Evolutionary conservation across 1,140 invertebrate genomes (phyloP), one percentile per base, ranked within the genome.

Genomic region (Ectropis grisescens): DNA sequence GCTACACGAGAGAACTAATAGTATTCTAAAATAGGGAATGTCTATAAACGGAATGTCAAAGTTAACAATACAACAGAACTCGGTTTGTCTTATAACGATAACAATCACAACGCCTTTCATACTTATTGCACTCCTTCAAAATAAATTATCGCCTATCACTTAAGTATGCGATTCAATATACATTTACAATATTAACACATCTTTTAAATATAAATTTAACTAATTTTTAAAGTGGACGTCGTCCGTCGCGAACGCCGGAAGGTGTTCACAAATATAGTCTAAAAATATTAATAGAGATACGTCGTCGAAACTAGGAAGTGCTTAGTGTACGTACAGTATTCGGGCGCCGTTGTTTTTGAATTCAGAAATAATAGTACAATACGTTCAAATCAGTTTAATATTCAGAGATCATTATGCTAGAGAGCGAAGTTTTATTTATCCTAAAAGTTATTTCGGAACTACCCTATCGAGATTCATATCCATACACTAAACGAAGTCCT

Each of bases 151-250:
- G 60, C 58, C 56, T 69, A 76, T 64, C 57, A 65, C 54, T 68
- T 75, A 64, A 25, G 29, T 54, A 61, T 48, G 65, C 62, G 68
- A 74, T 56, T 42, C 50, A 58, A 71, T 72, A 78, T 78, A 80
- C 71, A 78, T 81, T 72, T 81, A 76, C 71, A 81, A 74, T 81
- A 76, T 79, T 68, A 81, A 78, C 76, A 79, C 64, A 76, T 81
- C 58, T 48, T 51, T 78, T 67, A 67, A 71, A 69, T 76, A 74
- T 76, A 74, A 78, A 76, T 81, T 81, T 78, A 68, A 76, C 76
- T 81, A 81, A 70, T 72, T 47, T 57, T 55, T 37, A 65, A 64
- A 45, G 55, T 58, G 62, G 66, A 65, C 65, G 56, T 54, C 58
- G 57, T 49, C 51, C 42, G 46, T 45, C 32, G 25, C 27, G 37